A percentile compares a stretch with the other conserved stretches of the same genome.
These are phyloP conservation scores for Euplagia quadripunctaria DNA, from an alignment of 2,888 invertebrate species.

Conservation along the genomic window DNA sequence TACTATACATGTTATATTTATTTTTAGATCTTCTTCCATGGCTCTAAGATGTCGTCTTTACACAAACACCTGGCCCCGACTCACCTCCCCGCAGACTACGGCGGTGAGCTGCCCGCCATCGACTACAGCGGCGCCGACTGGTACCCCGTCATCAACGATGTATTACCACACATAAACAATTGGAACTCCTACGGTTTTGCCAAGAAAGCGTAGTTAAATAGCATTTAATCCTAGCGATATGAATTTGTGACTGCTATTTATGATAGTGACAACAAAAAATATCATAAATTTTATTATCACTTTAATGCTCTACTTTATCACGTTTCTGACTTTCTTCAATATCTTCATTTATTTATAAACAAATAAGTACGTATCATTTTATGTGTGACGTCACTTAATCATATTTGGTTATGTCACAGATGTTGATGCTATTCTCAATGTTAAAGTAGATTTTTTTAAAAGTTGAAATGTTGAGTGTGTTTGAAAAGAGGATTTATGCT, in stretches of 20 bases:
- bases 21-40: constrained; percentile 94
- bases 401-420: constrained; percentile 33
- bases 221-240: constrained; percentile 23
- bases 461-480: constrained; percentile 35
- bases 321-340: background rate
- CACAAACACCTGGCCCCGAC: constrained; percentile 91
- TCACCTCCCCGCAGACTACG: constrained; percentile 92
- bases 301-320: background rate
- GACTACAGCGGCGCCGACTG: constrained; percentile 93
- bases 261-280: constrained; percentile 14
- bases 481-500: constrained; percentile 29
- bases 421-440: constrained; percentile 36
- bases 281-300: background rate
- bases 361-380: background rate
- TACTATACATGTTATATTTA: background rate
- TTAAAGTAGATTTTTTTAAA: constrained; percentile 25
- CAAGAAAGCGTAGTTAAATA: constrained; percentile 75
- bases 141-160: constrained; percentile 90
- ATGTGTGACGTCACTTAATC: constrained; percentile 12
- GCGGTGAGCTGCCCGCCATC: constrained; percentile 91
- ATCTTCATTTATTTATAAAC: background rate
- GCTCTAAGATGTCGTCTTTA: constrained; percentile 92
- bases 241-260: constrained; percentile 29
- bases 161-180: constrained; percentile 89
- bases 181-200: constrained; percentile 91